Conservation (phyloP, 2,113 vertebrate species). For the Arenaria interpres region DNA sequence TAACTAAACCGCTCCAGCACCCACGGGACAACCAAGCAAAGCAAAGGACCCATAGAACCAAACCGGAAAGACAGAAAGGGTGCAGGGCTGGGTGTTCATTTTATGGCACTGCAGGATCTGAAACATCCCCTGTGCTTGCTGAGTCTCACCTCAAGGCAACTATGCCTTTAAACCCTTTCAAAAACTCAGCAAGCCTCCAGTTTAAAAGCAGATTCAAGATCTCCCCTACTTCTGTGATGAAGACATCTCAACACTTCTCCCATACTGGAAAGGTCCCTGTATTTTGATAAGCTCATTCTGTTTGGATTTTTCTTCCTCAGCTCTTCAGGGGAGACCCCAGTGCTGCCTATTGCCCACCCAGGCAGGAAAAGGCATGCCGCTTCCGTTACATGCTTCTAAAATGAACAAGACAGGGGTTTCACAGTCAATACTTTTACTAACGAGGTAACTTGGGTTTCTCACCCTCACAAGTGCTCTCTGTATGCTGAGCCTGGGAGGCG, state of each 20-base stretch:
- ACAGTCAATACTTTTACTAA: background rate
- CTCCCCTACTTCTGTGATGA: background rate
- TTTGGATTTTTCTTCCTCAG: background rate
- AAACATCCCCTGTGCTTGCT: background rate
- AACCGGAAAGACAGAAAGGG: background rate
- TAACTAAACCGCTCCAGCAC: background rate
- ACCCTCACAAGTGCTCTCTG: background rate
- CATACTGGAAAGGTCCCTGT: background rate
- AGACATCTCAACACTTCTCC: background rate
- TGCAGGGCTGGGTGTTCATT: background rate
- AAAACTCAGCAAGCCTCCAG: background rate
- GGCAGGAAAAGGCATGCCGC: background rate
- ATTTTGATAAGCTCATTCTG: background rate
- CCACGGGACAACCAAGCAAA: background rate
- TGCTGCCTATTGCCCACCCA: background rate
- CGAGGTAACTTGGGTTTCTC: background rate
- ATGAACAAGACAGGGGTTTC: background rate
- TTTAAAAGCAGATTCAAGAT: background rate
- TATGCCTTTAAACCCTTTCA: background rate
- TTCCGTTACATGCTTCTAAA: background rate
- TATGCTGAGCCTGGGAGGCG: background rate
- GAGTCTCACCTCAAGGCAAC: background rate
- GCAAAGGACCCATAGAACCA: background rate
- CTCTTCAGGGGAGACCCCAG: background rate
- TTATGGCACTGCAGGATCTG: background rate